phyloP scores from a whole-genome alignment of 1,140 invertebrate species.

The Procambarus clarkii region DNA sequence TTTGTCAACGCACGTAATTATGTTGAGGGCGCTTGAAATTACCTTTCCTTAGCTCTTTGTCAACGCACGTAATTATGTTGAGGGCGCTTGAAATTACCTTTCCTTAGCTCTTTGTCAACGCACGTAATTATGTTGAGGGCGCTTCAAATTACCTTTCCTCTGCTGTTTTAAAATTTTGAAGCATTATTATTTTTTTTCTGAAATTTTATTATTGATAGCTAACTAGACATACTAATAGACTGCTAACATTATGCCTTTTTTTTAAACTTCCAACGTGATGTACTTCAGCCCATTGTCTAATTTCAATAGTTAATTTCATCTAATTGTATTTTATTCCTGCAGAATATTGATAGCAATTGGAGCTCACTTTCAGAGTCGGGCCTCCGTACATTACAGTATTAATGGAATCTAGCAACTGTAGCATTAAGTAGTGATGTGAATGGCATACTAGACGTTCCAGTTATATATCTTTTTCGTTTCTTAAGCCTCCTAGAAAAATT shows the following conservation, averaged over 20 bases:
- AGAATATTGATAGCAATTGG: conserved; percentile 39
- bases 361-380: conserved; percentile 46
- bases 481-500: conserved; percentile 5
- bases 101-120: background rate
- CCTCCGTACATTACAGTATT: conserved; percentile 47
- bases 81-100: background rate
- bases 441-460: conserved; percentile 29
- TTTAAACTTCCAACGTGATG: conserved; percentile 31
- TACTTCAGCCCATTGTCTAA: conserved; percentile 34
- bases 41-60: background rate
- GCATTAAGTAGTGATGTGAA: conserved; percentile 37
- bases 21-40: background rate
- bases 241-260: background rate
- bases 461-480: conserved; percentile 34
- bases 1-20: background rate
- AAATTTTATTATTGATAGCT: conserved; percentile 12
- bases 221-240: background rate
- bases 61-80: background rate
- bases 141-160: background rate
- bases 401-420: conserved; percentile 30
- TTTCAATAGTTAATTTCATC: conserved; percentile 15
- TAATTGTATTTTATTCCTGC: conserved; percentile 45
- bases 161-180: background rate
- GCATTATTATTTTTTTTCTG: background rate
- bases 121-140: background rate